Conservation (phyloP, 2,888 invertebrate genomes). For the Harpalus rufipes region DNA sequence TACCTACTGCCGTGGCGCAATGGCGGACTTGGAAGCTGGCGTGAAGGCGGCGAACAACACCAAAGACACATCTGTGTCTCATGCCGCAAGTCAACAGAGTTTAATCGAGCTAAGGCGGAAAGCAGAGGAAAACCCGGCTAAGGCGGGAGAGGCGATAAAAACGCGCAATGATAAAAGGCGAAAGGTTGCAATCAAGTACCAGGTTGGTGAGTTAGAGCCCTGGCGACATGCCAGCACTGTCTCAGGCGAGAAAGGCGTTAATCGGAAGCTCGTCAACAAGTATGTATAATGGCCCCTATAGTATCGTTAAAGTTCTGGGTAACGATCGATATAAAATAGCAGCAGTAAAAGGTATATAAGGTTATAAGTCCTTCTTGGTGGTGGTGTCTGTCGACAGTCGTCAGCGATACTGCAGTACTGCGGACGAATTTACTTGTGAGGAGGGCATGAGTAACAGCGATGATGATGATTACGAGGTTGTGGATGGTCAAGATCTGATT, state of each 20-base stretch:
- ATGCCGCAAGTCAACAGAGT: background rate
- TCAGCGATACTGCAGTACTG: slow-evolving; percentile 44
- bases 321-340: slow-evolving; percentile 69
- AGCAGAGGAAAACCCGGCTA: slow-evolving; percentile 45
- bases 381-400: too few relatives aligned
- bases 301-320: slow-evolving; percentile 64
- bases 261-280: slow-evolving; percentile 68
- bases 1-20: slow-evolving; percentile 68
- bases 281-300: slow-evolving; percentile 69
- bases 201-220: slow-evolving; percentile 68
- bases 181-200: too few relatives aligned
- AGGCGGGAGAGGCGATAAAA: too few relatives aligned
- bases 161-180: too few relatives aligned
- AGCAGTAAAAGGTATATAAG: slow-evolving; percentile 66
- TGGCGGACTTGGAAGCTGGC: slow-evolving; percentile 68
- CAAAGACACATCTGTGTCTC: background rate
- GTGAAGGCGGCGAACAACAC: background rate
- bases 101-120: slow-evolving; percentile 57
- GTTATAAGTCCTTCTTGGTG: slow-evolving; percentile 57
- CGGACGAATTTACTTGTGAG: too few relatives aligned
- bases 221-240: slow-evolving; percentile 68
- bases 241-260: slow-evolving; percentile 66
- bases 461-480: too few relatives aligned
- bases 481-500: too few relatives aligned
- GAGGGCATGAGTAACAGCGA: too few relatives aligned